Conservation (phyloP, 2,113 vertebrate genomes). For the Microcebus murinus region DNA sequence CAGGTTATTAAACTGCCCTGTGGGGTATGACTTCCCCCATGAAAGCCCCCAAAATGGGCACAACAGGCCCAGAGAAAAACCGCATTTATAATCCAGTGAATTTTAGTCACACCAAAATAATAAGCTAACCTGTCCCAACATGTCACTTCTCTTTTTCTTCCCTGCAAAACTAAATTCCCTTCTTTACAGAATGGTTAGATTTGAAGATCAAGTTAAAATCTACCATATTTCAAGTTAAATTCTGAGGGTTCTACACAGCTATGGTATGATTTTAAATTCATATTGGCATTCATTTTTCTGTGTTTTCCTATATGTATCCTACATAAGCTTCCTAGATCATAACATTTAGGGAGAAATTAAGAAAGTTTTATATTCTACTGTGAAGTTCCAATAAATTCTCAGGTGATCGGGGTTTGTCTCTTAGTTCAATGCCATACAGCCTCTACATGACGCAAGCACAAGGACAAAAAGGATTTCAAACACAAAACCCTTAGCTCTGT, state of each 20-base stretch:
- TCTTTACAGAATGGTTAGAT: constrained; percentile 22
- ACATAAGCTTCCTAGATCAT: constrained; percentile 26
- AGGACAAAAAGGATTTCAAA: constrained; percentile 18
- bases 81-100: constrained; percentile 17
- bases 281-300: constrained; percentile 51
- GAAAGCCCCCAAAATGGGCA: not conserved
- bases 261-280: constrained; percentile 61
- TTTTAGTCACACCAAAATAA: constrained; percentile 36
- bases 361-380: constrained; percentile 72
- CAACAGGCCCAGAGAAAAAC: not conserved
- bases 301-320: constrained; percentile 50
- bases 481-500: constrained; percentile 80
- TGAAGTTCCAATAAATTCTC: constrained; percentile 62
- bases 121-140: not conserved
- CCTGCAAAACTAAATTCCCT: not conserved
- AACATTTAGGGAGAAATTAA: constrained; percentile 72
- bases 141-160: not conserved
- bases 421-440: constrained; percentile 59
- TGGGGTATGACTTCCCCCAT: not conserved
- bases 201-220: constrained; percentile 45
- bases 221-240: constrained; percentile 29
- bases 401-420: constrained; percentile 53
- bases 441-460: constrained; percentile 16
- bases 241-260: not conserved
- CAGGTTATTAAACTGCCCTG: not conserved